These are phyloP conservation scores for Capitella teleta DNA, from an alignment of 1,140 invertebrate species.

Conservation along the genomic window DNA sequence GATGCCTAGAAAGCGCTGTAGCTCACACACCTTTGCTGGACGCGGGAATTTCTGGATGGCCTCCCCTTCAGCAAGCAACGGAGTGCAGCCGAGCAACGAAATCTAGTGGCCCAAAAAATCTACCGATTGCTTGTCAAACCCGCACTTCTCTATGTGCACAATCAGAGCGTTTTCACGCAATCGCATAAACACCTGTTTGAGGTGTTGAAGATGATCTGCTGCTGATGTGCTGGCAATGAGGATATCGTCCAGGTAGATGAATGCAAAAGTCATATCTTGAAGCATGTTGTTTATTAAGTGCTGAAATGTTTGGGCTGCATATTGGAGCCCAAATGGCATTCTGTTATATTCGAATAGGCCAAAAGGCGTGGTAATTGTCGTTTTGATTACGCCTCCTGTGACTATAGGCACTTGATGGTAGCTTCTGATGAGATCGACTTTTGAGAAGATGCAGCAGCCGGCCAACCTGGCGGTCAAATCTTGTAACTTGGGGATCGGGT, in stretches of 20 bases:
- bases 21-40: too few relatives aligned
- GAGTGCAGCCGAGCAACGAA: not conserved
- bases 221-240: slow-evolving; percentile 7
- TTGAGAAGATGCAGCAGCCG: slow-evolving; percentile 10
- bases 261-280: slow-evolving; percentile 7
- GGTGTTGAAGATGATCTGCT: not conserved
- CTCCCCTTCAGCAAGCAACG: too few relatives aligned
- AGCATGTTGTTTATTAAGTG: slow-evolving; percentile 9
- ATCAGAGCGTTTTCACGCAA: not conserved
- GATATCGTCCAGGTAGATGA: slow-evolving; percentile 14
- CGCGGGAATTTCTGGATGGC: slow-evolving; percentile 9
- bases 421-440: slow-evolving; percentile 13
- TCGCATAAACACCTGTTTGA: not conserved
- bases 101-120: not conserved
- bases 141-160: not conserved
- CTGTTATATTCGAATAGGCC: slow-evolving; percentile 8
- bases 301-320: slow-evolving; percentile 15
- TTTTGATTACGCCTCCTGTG: not conserved
- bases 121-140: not conserved
- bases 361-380: not conserved
- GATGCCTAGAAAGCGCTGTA: not conserved
- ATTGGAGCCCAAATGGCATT: slow-evolving; percentile 14
- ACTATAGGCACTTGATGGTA: slow-evolving; percentile 16
- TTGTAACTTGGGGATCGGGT: slow-evolving; percentile 19
- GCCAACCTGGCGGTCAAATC: slow-evolving; percentile 17